Percentiles rank a stretch among this genome's conserved stretches.
Evolutionary conservation across 2,888 invertebrate genomes (phyloP).

Genomic region (Pardosa pseudoannulata): DNA sequence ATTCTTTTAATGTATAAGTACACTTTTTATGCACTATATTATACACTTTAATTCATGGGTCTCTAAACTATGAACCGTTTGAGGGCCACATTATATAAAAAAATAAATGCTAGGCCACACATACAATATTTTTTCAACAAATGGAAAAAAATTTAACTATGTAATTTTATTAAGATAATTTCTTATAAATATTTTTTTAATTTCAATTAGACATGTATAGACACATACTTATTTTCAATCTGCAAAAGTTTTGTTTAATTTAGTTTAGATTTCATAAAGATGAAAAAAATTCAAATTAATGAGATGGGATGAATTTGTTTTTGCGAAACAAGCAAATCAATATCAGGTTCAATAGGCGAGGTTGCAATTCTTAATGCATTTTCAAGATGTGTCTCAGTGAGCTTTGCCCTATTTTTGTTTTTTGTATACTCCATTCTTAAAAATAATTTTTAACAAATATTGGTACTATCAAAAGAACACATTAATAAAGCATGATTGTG

Average conservation of each 20-base stretch:
- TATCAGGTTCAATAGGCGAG: constrained; percentile 15
- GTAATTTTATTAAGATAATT: constrained; percentile 8
- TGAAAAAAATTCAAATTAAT: neutral
- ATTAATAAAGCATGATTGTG: constrained; percentile 20
- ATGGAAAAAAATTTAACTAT: constrained; percentile 17
- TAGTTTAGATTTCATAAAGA: neutral
- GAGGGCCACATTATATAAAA: constrained; percentile 4
- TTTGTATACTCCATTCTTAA: constrained; percentile 22
- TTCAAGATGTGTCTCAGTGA: constrained; percentile 24
- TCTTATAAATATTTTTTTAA: constrained; percentile 22
- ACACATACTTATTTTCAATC: constrained; percentile 18
- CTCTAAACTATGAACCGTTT: constrained; percentile 28
- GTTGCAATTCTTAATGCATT: constrained; percentile 22
- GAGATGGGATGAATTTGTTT: constrained; percentile 13
- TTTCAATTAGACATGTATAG: constrained; percentile 29
- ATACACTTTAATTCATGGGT: too few relatives aligned
- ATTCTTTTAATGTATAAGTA: too few relatives aligned
- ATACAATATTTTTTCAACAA: constrained; percentile 8
- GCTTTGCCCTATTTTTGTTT: constrained; percentile 3
- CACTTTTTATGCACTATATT: too few relatives aligned
- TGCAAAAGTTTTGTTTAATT: constrained; percentile 18
- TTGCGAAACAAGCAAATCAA: constrained; percentile 10
- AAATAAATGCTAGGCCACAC: neutral
- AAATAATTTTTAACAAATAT: constrained; percentile 27
- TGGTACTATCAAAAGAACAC: neutral